Evolutionary conservation across 2,797 vertebrate genomes (phyloP).

Genomic region (Syngnathus rostellatus): DNA sequence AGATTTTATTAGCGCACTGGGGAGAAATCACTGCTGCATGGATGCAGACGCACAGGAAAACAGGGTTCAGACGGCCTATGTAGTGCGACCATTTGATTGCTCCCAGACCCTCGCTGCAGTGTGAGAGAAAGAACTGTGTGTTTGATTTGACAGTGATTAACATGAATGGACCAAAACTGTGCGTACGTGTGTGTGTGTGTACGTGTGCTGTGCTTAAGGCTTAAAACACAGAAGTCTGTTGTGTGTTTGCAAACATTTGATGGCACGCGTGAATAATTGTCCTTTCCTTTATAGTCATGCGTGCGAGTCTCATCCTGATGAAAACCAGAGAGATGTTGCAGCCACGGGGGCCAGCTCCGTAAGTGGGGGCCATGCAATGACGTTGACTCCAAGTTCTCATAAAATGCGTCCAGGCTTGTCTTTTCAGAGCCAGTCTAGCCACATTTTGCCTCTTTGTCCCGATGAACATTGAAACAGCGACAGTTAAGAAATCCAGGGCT

Average conservation of each 20-base stretch:
- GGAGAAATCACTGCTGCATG: slow-evolving; percentile 60
- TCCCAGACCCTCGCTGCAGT: slow-evolving; percentile 59
- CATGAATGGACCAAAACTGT: slow-evolving; percentile 6
- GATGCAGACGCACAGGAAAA: slow-evolving; percentile 67
- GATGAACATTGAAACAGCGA: slow-evolving; percentile 49
- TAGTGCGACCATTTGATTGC: slow-evolving; percentile 64
- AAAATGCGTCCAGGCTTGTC: slow-evolving; percentile 48
- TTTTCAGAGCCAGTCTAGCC: slow-evolving; percentile 29
- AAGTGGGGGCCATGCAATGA: slow-evolving; percentile 52
- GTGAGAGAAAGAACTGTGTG: slow-evolving; percentile 23
- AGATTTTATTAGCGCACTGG: slow-evolving; percentile 69
- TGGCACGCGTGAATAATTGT: slow-evolving; percentile 39
- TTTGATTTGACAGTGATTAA: slow-evolving; percentile 31
- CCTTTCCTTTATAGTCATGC: slow-evolving; percentile 29
- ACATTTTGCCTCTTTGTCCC: slow-evolving; percentile 25
- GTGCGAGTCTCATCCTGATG: slow-evolving; percentile 38
- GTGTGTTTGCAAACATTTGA: slow-evolving; percentile 27
- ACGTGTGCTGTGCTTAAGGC: slow-evolving; percentile 11
- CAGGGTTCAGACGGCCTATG: slow-evolving; percentile 55
- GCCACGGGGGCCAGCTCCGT: slow-evolving; percentile 34
- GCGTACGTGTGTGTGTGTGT: background rate
- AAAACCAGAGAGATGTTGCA: slow-evolving; percentile 57
- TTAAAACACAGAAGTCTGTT: slow-evolving; percentile 3
- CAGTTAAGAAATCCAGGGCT: slow-evolving; percentile 50
- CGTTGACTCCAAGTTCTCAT: slow-evolving; percentile 50